phyloP scores from a whole-genome alignment of 2,888 invertebrate species.

The Trachelus iudaicus region DNA sequence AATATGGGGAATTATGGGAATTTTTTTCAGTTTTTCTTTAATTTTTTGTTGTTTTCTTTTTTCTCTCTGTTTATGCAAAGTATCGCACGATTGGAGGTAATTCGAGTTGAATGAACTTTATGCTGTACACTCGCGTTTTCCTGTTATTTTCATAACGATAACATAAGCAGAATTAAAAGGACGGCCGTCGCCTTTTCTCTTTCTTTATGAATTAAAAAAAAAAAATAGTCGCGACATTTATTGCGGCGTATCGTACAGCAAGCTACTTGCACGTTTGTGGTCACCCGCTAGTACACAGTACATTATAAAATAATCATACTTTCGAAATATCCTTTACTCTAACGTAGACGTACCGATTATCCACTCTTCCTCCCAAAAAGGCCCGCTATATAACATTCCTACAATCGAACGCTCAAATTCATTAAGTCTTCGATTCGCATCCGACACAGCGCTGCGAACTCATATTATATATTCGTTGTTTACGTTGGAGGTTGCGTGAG shows the following conservation, averaged over 20 bases:
- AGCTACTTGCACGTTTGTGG: not conserved
- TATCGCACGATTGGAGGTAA: not conserved
- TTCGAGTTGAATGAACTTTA: not conserved
- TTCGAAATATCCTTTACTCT: not conserved
- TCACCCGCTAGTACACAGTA: not conserved
- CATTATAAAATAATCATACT: not conserved
- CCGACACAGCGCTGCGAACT: conserved; percentile 3
- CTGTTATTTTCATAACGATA: not conserved
- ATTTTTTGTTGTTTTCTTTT: too few relatives aligned
- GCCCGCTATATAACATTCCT: not conserved
- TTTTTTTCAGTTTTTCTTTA: not conserved
- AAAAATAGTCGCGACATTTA: not conserved
- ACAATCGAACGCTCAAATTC: not conserved
- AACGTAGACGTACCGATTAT: not conserved
- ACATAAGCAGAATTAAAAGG: not conserved
- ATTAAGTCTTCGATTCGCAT: conserved; percentile 8
- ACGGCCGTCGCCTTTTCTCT: too few relatives aligned
- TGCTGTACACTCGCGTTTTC: not conserved
- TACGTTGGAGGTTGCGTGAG: conserved; percentile 25
- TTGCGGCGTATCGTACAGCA: not conserved
- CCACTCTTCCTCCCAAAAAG: conserved; percentile 3
- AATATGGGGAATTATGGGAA: not conserved
- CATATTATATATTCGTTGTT: conserved; percentile 32
- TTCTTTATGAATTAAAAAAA: not conserved
- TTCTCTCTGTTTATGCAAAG: not conserved